Percentiles rank a stretch among this genome's conserved stretches.
Conservation (phyloP, 35 echinoderm and acorn worm species). For the Acanthaster planci region DNA sequence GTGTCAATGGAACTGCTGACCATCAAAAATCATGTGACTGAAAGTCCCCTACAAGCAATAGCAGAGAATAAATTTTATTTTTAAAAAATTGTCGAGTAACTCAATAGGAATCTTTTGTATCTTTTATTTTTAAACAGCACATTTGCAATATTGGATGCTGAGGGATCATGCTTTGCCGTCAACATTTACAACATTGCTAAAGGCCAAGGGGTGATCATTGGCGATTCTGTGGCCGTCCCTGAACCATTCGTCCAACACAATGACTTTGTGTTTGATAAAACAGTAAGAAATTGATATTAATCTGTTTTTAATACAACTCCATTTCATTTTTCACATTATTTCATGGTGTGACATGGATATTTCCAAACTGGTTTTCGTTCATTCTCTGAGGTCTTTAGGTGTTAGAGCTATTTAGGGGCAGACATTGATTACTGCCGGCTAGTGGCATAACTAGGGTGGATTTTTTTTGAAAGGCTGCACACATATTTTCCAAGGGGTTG, state of each 20-base stretch:
- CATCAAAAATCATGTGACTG: too few relatives aligned
- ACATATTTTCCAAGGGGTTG: too few relatives aligned
- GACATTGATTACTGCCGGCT: too few relatives aligned
- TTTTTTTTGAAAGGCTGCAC: too few relatives aligned
- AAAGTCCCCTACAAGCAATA: not conserved
- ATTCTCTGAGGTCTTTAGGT: too few relatives aligned
- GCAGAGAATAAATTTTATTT: not conserved
- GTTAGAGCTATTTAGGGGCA: too few relatives aligned
- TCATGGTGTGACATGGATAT: too few relatives aligned
- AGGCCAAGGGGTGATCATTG: slow-evolving; percentile 98
- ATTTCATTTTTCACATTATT: too few relatives aligned
- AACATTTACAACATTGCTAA: slow-evolving; percentile 96
- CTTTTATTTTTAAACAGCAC: slow-evolving; percentile 64
- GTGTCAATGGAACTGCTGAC: too few relatives aligned
- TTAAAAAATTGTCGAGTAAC: not conserved
- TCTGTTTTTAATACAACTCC: not conserved
- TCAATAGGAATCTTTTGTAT: not conserved
- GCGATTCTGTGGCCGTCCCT: slow-evolving; percentile 96
- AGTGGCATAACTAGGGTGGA: too few relatives aligned
- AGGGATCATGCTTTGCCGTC: slow-evolving; percentile 87
- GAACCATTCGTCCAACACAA: slow-evolving; percentile 58
- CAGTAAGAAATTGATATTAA: slow-evolving; percentile 37
- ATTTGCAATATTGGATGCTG: slow-evolving; percentile 92
- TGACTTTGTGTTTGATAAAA: slow-evolving; percentile 76
- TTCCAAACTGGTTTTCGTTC: too few relatives aligned